phyloP scores from a whole-genome alignment of 2,888 invertebrate genomes.

The Ceraclea dissimilis region DNA sequence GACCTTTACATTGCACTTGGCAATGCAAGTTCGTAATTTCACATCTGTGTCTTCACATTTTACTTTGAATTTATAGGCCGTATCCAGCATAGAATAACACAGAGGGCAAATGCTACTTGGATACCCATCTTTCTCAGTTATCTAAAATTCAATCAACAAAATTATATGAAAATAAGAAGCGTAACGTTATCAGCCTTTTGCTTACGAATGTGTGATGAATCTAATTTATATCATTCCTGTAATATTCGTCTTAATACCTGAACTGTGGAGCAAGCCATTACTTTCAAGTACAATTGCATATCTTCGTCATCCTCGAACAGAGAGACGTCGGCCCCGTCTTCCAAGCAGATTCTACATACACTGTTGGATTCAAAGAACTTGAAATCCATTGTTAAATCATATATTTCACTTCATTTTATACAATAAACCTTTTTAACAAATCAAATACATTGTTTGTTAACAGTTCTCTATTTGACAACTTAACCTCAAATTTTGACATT shows the following conservation, averaged over 20 bases:
- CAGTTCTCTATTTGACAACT: neutral
- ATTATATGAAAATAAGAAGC: too few relatives aligned
- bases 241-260: too few relatives aligned
- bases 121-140: slow-evolving; percentile 23
- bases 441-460: neutral
- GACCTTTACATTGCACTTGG: slow-evolving; percentile 15
- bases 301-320: slow-evolving; percentile 20
- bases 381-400: slow-evolving; percentile 9
- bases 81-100: slow-evolving; percentile 23
- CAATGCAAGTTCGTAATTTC: slow-evolving; percentile 16
- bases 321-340: slow-evolving; percentile 19
- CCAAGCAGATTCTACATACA: slow-evolving; percentile 21
- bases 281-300: slow-evolving; percentile 22
- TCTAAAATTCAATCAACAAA: slow-evolving; percentile 15
- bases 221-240: too few relatives aligned
- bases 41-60: slow-evolving; percentile 23
- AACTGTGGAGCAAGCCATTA: slow-evolving; percentile 25
- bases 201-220: too few relatives aligned
- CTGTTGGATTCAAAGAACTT: slow-evolving; percentile 2
- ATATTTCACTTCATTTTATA: neutral
- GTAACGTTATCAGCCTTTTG: too few relatives aligned
- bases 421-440: neutral
- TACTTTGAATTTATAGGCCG: slow-evolving; percentile 24
- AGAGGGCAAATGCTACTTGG: slow-evolving; percentile 22
- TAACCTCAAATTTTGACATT: too few relatives aligned